Conservation (phyloP, 2,888 invertebrate genomes). For the Seira musarum region DNA sequence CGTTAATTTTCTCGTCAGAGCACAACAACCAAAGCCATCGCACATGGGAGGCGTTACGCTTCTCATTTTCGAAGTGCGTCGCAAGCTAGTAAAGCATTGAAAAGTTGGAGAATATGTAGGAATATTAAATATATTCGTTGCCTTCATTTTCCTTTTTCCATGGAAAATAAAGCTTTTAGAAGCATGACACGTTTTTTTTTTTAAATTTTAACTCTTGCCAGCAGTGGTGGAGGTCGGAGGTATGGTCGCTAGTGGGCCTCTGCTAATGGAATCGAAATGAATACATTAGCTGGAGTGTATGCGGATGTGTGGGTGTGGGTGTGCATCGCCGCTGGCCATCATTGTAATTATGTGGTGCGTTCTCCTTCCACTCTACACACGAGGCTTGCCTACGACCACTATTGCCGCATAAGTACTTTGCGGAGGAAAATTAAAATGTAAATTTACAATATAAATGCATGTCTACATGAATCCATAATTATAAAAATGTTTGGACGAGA, state of each 20-base stretch:
- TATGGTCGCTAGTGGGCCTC: not conserved
- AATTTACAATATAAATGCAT: not conserved
- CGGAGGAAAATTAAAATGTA: conserved; percentile 8
- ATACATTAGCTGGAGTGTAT: conserved; percentile 17
- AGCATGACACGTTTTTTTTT: not conserved
- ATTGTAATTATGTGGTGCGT: conserved; percentile 16
- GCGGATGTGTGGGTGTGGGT: too few relatives aligned
- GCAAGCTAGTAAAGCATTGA: not conserved
- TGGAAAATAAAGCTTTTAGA: conserved; percentile 1
- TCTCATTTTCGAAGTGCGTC: not conserved
- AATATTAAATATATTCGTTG: too few relatives aligned
- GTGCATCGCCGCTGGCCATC: conserved; percentile 16
- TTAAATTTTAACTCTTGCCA: too few relatives aligned
- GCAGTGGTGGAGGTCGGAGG: too few relatives aligned
- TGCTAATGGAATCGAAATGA: conserved; percentile 4
- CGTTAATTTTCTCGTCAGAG: conserved; percentile 8
- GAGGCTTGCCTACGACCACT: too few relatives aligned
- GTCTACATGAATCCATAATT: conserved; percentile 10
- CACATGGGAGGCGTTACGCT: too few relatives aligned
- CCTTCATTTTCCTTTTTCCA: not conserved
- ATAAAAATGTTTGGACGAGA: too few relatives aligned
- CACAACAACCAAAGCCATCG: not conserved
- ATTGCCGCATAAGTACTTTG: too few relatives aligned
- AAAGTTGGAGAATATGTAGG: too few relatives aligned
- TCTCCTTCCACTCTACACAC: not conserved